These are phyloP conservation scores for Brachyptera putata DNA, from an alignment of 2,888 invertebrate genomes.

Conservation along the genomic window DNA sequence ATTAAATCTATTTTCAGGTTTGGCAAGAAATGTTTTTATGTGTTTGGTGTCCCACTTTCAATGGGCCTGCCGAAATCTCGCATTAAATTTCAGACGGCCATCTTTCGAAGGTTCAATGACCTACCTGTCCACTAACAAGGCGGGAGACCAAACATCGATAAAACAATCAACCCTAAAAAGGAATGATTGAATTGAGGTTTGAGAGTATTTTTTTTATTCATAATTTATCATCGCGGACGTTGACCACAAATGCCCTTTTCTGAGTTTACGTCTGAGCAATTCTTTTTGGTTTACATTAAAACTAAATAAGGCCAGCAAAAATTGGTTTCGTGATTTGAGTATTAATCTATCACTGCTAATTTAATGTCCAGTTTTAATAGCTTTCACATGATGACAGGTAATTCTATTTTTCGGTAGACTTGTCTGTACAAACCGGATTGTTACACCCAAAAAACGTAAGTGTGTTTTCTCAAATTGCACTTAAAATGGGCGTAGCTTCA, in stretches of 20 bases:
- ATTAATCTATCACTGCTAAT: no score
- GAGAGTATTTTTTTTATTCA: background rate
- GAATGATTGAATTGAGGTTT: conserved; percentile 7
- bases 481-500: no score
- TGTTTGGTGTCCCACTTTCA: conserved; percentile 5
- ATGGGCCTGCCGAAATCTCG: conserved; percentile 3
- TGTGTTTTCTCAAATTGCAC: no score
- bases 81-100: background rate
- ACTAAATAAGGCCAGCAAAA: no score
- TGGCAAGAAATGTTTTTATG: conserved; percentile 3
- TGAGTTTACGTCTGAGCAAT: background rate
- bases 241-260: background rate
- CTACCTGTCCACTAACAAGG: background rate
- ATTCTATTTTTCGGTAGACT: no score
- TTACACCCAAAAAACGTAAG: no score
- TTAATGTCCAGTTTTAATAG: no score
- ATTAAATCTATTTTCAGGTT: conserved; percentile 12
- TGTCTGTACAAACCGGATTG: no score
- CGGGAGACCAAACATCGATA: conserved; percentile 9
- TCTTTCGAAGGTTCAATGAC: conserved; percentile 8
- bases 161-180: background rate
- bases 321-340: no score
- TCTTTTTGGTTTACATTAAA: no score
- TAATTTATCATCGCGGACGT: background rate
- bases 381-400: no score